Base-by-base conservation (phyloP, 2,113 vertebrate genomes). In the crab-eating macaque (Macaca fascicularis) region DNA sequence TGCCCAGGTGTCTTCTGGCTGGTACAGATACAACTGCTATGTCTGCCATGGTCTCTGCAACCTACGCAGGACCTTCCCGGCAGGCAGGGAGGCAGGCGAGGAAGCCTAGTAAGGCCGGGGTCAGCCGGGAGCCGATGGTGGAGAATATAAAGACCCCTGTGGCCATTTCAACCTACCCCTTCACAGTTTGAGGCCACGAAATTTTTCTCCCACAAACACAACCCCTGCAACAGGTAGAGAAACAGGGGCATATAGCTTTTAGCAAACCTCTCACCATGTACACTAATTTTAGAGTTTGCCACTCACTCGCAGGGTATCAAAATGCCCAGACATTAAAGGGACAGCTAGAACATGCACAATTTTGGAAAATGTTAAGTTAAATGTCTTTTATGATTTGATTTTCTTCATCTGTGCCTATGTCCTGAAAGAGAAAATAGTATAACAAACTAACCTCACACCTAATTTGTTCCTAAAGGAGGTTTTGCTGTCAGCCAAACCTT, bases 71-170 rank as follows among this genome's bases (percentile, higher is more conserved):
- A 38, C 32, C 57, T 40, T 70, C 9, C 52, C 22, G 48, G 70
- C 59, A 1, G 12, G 19, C 40, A 0, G 0, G 11, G 43, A 59
- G 1, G 0, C 13, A 0, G 3, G 38, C 43, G 14, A 55, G 35
- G 55, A 7, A 23, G 13, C 11, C 67, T 4, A 6, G 70, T 64
- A 8, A 64, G 57, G 59, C 59, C 12, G 38, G 76, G 79, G 32
- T 5, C 14, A 4, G 3, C 16, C 22, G 13, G 45, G 45, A 88
- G 22, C 16, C 11, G 27, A 10, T 4, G 11, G 20, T 11, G 27
- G 75, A 61, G 64, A 45, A n/a, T 67, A 5, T 22, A 57, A 17
- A 79, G 59, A 75, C 38, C 12, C 23, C 32, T 9, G 30, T 2
- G 11, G 67, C 40, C 35, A 3, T 48, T 70, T 61, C 52, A 17